These are phyloP conservation scores for Halesus radiatus DNA, from an alignment of 1,140 invertebrate species.

Conservation along the genomic window DNA sequence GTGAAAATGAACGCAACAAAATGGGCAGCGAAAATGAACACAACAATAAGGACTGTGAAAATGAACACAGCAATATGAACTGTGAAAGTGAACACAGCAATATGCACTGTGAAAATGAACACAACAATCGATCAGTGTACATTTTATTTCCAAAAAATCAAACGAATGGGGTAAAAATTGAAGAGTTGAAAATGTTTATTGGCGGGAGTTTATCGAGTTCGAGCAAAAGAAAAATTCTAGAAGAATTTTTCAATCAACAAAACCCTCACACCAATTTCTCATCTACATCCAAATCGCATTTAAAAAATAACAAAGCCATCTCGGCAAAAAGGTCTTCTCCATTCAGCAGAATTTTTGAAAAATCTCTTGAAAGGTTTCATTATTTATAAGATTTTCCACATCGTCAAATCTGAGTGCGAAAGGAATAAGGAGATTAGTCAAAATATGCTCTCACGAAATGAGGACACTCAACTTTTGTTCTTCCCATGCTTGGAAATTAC, in stretches of 20 bases:
- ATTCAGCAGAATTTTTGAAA: neutral
- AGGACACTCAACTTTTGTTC: too few species aligned
- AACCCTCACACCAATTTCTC: neutral
- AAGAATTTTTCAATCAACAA: neutral
- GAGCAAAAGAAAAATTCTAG: neutral
- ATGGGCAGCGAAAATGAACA: too few species aligned
- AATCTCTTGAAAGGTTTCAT: neutral
- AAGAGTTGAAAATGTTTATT: constrained; percentile 20
- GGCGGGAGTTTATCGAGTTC: neutral
- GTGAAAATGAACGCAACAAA: too few species aligned
- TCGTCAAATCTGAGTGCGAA: too few species aligned
- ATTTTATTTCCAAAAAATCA: neutral
- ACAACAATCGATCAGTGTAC: neutral
- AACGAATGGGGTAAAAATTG: neutral
- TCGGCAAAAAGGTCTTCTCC: neutral
- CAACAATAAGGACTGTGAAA: too few species aligned
- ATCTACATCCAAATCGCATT: neutral
- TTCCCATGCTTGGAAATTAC: too few species aligned
- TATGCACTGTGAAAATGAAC: too few species aligned
- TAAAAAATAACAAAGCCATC: neutral
- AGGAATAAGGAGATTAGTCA: too few species aligned
- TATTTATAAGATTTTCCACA: neutral
- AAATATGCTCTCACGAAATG: too few species aligned
- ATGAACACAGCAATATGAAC: too few species aligned
- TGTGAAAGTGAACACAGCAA: too few species aligned